Evolutionary conservation across 2,113 vertebrate genomes (phyloP).

Genomic region (Spizaetus ornatus): DNA sequence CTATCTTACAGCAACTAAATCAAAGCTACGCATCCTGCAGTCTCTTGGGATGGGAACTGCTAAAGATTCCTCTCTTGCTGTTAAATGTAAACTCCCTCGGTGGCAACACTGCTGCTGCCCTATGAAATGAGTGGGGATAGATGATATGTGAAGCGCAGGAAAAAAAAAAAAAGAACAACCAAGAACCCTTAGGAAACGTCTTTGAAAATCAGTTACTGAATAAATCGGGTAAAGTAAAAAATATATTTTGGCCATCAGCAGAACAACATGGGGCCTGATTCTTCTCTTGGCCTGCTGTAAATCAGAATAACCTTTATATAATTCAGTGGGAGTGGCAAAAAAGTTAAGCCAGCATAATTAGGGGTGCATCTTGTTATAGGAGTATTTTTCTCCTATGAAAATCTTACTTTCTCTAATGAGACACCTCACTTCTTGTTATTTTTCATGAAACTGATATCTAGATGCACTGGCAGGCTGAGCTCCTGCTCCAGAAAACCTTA

Average conservation of each 20-base stretch:
- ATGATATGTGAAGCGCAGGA: not conserved
- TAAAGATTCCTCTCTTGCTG: not conserved
- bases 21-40: not conserved
- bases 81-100: conserved; percentile 19
- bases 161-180: not conserved
- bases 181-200: conserved; percentile 1
- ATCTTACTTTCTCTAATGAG: not conserved
- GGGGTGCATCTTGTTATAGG: not conserved
- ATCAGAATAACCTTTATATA: not conserved
- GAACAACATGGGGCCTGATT: not conserved
- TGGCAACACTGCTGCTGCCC: not conserved
- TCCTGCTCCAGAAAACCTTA: not conserved
- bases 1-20: conserved; percentile 17
- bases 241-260: not conserved
- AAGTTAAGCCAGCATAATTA: not conserved
- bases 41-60: not conserved
- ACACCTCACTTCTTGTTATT: not conserved
- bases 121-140: not conserved
- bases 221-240: not conserved
- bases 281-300: not conserved
- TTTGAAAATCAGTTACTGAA: conserved; percentile 39
- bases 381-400: not conserved
- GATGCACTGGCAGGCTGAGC: not conserved
- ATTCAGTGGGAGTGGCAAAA: not conserved
- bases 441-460: not conserved